Conservation (phyloP, 2,888 invertebrate species). For the Barypeithes pellucidus region DNA sequence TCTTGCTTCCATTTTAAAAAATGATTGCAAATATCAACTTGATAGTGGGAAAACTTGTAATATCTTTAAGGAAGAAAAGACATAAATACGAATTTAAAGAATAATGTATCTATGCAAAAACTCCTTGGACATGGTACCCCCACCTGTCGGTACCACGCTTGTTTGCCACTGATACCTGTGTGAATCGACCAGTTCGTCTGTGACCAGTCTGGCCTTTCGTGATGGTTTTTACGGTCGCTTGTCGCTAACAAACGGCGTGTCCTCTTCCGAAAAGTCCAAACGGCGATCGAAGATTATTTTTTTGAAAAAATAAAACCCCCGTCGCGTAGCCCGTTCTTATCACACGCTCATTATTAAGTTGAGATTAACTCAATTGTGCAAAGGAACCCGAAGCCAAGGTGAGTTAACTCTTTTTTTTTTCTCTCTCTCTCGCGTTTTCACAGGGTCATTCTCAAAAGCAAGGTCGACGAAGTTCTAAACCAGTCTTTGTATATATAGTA, state of each 20-base stretch:
- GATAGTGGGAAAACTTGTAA: too few relatives aligned
- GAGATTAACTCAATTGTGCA: not conserved
- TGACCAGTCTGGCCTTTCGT: constrained; percentile 47
- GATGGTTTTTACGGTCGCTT: constrained; percentile 48
- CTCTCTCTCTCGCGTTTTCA: not conserved
- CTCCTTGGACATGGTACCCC: constrained; percentile 47
- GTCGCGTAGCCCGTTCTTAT: not conserved
- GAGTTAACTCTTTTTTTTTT: constrained; percentile 21
- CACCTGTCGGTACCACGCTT: constrained; percentile 53
- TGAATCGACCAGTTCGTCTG: constrained; percentile 52
- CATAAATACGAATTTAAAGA: too few relatives aligned
- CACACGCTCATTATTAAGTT: not conserved
- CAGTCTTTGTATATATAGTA: too few relatives aligned
- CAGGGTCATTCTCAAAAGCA: constrained; percentile 10
- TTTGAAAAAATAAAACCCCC: constrained; percentile 3
- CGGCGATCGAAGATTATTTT: constrained; percentile 9
- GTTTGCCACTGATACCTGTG: constrained; percentile 50
- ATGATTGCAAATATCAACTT: too few relatives aligned
- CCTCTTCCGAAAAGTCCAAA: constrained; percentile 3
- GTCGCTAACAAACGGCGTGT: constrained; percentile 24
- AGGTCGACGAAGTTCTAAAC: not conserved
- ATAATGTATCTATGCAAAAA: constrained; percentile 33
- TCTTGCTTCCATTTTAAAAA: too few relatives aligned
- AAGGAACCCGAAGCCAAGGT: constrained; percentile 23
- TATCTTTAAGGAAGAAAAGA: too few relatives aligned